These are phyloP conservation scores for Syritta pipiens DNA, from an alignment of 2,888 invertebrate genomes.

Conservation along the genomic window DNA sequence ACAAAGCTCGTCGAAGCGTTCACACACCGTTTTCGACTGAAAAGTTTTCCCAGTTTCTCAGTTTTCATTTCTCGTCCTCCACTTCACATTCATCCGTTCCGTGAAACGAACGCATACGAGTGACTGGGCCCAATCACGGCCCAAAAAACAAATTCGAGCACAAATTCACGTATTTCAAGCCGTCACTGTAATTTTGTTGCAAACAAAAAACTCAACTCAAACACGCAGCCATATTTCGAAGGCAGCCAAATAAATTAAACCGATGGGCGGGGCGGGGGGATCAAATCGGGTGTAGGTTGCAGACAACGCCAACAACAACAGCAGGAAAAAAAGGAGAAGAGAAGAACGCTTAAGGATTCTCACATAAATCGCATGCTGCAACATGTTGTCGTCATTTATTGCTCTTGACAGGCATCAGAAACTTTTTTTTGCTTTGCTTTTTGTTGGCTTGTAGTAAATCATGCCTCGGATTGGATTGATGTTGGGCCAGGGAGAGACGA, in stretches of 20 bases:
- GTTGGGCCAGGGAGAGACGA: too few species aligned
- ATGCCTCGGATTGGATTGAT: too few species aligned
- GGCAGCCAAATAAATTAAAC: neutral
- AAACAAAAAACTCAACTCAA: conserved; percentile 8
- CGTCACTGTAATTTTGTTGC: conserved; percentile 3
- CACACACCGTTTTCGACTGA: conserved; percentile 6
- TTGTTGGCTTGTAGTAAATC: too few species aligned
- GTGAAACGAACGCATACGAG: neutral
- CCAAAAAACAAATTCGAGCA: neutral
- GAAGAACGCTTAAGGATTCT: conserved; percentile 30
- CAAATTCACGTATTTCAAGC: neutral
- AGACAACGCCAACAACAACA: too few species aligned
- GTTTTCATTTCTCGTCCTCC: conserved; percentile 31
- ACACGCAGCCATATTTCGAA: conserved; percentile 1
- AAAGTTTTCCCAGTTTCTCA: neutral
- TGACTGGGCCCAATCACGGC: neutral
- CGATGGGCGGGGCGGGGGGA: neutral
- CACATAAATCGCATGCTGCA: conserved; percentile 27
- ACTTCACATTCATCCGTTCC: conserved; percentile 21
- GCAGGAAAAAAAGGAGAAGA: conserved; percentile 15
- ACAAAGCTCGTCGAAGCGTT: conserved; percentile 2
- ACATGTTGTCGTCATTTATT: conserved; percentile 43
- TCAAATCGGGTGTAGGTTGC: conserved; percentile 29
- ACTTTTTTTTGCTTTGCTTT: neutral
- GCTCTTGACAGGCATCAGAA: conserved; percentile 10